Base-by-base conservation (phyloP, 1,140 invertebrate species). In the Latrodectus geometricus region DNA sequence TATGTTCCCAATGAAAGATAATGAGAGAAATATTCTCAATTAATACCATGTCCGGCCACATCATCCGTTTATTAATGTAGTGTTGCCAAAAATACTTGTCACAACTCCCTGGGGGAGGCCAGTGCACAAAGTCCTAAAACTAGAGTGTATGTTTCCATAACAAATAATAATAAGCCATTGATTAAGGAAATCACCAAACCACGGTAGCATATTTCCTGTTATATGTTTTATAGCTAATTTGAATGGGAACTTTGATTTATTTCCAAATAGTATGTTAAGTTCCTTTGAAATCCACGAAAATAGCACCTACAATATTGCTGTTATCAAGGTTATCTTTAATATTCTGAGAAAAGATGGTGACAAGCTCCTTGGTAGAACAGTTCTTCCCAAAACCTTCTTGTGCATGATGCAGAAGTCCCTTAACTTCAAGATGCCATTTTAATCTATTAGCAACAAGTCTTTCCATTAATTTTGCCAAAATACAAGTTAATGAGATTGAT, bases 281-380 rank as follows among this genome's bases (percentile, higher is more conserved):
- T 35, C 49, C 68, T 49, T 81, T 81, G 9, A 81, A 81, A 81
- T 70, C 50, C n/a, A 81, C 78, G 17, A 83, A 74, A 74, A 83
- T 50, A 49, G 81, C 70, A 73, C 23, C 72, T 8, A 75, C 72
- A 21, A 83, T 75, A 56, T 75, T 49, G n/a, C 72, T 0, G n/a
- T 74, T 83, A 50, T 0, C 54, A 66, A 12, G n/a, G n/a, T n/a
- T n/a, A n/a, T n/a, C n/a, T n/a, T n/a, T n/a, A n/a, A n/a, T n/a
- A n/a, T n/a, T n/a, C n/a, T n/a, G n/a, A n/a, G n/a, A n/a, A n/a
- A n/a, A n/a, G n/a, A n/a, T n/a, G n/a, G n/a, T n/a, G n/a, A 65
- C 56, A 75, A 23, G 81, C 48, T 83, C 81, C 4, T 74, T 54
- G 7, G 70, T 74, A 15, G 54, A 83, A 20, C 48, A 23, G 0